Base-by-base conservation (phyloP, 2,797 vertebrate genomes). In the Rhyacichthys aspro region DNA sequence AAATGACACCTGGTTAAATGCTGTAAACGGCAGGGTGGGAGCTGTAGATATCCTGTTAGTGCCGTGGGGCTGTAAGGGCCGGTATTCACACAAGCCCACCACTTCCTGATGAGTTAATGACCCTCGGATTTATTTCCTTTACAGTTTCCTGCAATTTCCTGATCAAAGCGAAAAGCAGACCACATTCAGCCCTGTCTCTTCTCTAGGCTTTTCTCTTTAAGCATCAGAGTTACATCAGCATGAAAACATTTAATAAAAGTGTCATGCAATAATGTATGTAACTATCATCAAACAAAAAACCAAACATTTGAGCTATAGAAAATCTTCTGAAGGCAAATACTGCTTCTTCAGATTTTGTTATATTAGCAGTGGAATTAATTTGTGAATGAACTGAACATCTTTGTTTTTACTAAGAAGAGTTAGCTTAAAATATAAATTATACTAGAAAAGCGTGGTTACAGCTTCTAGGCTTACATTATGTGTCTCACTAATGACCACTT, bases 31-130 rank as follows among this genome's bases (percentile, higher is more conserved):
- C 2, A 10, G 38, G 54, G 48, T 47, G 9, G 36, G 53, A 55
- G 65, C 72, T 65, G 56, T 63, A 69, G 32, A 59, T 63, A 72
- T 81, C 67, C 70, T 84, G 76, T 79, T 69, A 41, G 44, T 66
- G 58, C 68, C 56, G 32, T 28, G 8, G 28, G 46, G 52, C 62
- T 45, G 65, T 55, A 39, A 47, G 17, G 59, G 50, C 38, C 42
- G 45, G 53, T 55, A 41, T 74, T 86, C 84, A 64, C 83, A 78
- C 63, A 1, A 74, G 47, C 72, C 32, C 64, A 59, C 72, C 50
- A 67, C 87, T 86, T 88, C 86, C 88, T 88, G 87, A 67, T 71
- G 70, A 87, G 68, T 80, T 88, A 81, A 87, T 84, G 77, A 54
- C 70, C 76, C 70, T 64, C 28, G 0, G 71, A 81, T 85, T 86